Base-by-base conservation (phyloP, 2,888 invertebrate genomes). In the Lysandra coridon region DNA sequence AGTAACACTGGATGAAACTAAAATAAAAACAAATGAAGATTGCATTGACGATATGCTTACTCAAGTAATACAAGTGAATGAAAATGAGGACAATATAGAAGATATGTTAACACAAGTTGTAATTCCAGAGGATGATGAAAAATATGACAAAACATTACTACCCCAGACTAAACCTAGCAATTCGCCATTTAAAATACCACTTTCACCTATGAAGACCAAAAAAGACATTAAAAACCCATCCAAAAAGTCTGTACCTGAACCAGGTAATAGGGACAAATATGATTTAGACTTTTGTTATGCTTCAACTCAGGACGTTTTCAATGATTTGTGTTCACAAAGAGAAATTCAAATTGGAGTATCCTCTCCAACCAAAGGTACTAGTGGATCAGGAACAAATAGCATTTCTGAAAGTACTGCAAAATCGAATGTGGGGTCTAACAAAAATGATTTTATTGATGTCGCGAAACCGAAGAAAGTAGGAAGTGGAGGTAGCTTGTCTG, bases 291-390 rank as follows among this genome's bases (percentile, higher is more conserved):
- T 57, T 76, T 33, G 33, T 5, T 94, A 94, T 83, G 84, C 85
- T 62, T 86, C 87, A 7, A 94, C 94, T 7, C 94, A 94, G 86
- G 92, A 94, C 37, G 84, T 94, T 81, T 84, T 86, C 17, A 83
- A 89, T 49, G 94, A 94, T 81, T 85, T 94, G 78, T 92, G 88
- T 81, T 85, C 92, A 33, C 93, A 93, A 86, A 86, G 80, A 84
- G 82, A 85, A 73, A 64, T 78, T 2, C 12, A 14, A 49, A 33
- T 53, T 30, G 33, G 6, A 10, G 57, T 30, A 30, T 33, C 49
- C 53, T 2, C 30, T 3, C 23, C 53, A 57, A 53, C 53, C 5
- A 49, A 57, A 53, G 12, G 53, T 76, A 14, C 2, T n/a, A 75
- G 53, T 53, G 23, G 10, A 6, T 17, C 30, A 37, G 53, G 14